Percentiles rank a stretch among this genome's conserved stretches.
Evolutionary conservation across 2,888 invertebrate species (phyloP).

Genomic region (Eurytoma adleriae): DNA sequence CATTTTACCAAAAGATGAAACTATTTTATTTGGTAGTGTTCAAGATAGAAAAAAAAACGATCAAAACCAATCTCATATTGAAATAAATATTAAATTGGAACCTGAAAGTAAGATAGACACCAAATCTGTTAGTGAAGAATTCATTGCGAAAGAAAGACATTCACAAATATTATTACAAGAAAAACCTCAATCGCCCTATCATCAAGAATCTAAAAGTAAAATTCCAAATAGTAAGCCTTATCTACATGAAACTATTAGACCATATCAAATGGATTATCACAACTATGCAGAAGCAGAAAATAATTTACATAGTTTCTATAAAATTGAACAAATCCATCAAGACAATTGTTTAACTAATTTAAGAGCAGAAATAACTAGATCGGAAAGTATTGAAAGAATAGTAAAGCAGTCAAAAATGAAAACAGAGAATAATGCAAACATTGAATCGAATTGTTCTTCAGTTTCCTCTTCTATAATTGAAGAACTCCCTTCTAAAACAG

Average conservation of each 20-base stretch:
- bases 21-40: constrained; percentile 70
- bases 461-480: background rate
- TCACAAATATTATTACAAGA: background rate
- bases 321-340: constrained; percentile 63
- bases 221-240: constrained; percentile 8
- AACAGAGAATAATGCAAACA: background rate
- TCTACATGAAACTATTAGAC: constrained; percentile 63
- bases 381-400: constrained; percentile 65
- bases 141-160: constrained; percentile 18
- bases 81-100: constrained; percentile 2
- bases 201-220: background rate
- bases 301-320: constrained; percentile 67
- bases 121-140: background rate
- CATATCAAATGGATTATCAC: constrained; percentile 69
- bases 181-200: background rate
- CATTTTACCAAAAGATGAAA: constrained; percentile 43
- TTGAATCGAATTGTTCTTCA: background rate
- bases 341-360: constrained; percentile 60
- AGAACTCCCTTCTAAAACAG: background rate
- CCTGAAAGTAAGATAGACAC: background rate
- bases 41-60: constrained; percentile 65
- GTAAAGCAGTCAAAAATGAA: constrained; percentile 69
- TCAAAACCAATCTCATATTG: background rate
- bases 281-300: constrained; percentile 66
- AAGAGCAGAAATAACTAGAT: constrained; percentile 45